A percentile compares a stretch with the other conserved stretches of the same genome.
Evolutionary conservation across 2,888 invertebrate genomes (phyloP).

Genomic region (Cyclophora albipunctata): DNA sequence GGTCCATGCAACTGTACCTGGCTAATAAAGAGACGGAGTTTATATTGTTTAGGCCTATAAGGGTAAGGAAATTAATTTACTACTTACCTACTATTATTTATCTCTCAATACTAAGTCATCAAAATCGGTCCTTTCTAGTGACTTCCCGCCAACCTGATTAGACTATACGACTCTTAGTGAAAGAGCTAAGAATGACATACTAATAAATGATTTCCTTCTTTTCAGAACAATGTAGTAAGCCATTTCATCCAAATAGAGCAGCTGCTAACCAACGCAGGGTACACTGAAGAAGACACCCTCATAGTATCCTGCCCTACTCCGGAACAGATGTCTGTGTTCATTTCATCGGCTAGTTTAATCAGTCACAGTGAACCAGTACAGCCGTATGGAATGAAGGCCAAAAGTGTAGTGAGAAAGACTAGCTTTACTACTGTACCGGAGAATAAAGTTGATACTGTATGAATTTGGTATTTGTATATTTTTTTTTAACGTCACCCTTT

Average conservation of each 20-base stretch:
- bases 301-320: constrained; percentile 93
- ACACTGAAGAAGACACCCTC: constrained; percentile 86
- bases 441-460: constrained; percentile 3
- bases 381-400: constrained; percentile 62
- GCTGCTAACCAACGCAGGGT: constrained; percentile 82
- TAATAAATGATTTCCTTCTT: constrained; percentile 9
- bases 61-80: constrained; percentile 67
- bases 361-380: constrained; percentile 62
- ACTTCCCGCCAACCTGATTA: too few species aligned
- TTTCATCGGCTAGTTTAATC: constrained; percentile 86
- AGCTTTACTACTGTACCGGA: constrained; percentile 42
- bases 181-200: too few species aligned
- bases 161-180: too few species aligned
- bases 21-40: constrained; percentile 98
- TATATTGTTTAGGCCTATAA: constrained; percentile 95
- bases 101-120: background rate
- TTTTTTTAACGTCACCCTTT: too few species aligned
- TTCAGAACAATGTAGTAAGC: constrained; percentile 90
- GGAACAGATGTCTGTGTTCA: constrained; percentile 92
- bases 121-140: too few species aligned
- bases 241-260: constrained; percentile 90
- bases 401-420: constrained; percentile 46
- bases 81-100: background rate
- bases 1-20: constrained; percentile 95
- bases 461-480: background rate